Evolutionary conservation across 2,797 vertebrate species (phyloP), one percentile per base, ranked within the genome.

Genomic region (Caiman crocodilus): DNA sequence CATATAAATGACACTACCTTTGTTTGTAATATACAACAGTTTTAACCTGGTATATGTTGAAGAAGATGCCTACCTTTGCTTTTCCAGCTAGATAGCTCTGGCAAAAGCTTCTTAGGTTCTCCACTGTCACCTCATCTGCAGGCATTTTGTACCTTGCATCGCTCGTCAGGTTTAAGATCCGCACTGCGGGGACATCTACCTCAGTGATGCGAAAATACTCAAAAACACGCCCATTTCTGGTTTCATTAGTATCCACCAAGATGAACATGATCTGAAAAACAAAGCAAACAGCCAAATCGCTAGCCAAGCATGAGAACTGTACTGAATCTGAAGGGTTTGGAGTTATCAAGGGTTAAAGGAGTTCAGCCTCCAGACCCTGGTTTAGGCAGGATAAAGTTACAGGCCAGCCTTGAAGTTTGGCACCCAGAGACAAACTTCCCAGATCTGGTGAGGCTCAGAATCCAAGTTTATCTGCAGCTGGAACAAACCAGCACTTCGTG

Each of bases 121-220:
- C 82, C 13, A 76, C 58, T 1, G 97, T 98, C 78, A 99, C 97
- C 12, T 97, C 95, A 0, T 99, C 98, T 0, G 98, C 98, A 14
- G 98, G 98, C 97, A 99, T 98, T 91, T 99, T 99, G 96, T 99
- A 99, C 88, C 97, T 98, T 61, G 97, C 94, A 0, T 98, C 96
- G 0, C 98, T 98, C 6, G 98, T 99, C 92, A 99, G 90, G 86
- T 99, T 99, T 14, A 99, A 97, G 94, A 99, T 96, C 76, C 98
- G 98, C 63, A 99, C 95, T 0, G 98, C 97, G 4, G 99, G 99
- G 55, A 98, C 94, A 1, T 99, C 98, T 4, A 98, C 96, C 1
- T 97, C 96, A 25, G 97, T 97, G 61, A 99, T 97, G 4, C 85
- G 95, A 96, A 99, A 99, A 96, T 99, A 99, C 82, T 99, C 98